Evolutionary conservation across 1,140 invertebrate species (phyloP).

Genomic region (Phenacoccus solenopsis): DNA sequence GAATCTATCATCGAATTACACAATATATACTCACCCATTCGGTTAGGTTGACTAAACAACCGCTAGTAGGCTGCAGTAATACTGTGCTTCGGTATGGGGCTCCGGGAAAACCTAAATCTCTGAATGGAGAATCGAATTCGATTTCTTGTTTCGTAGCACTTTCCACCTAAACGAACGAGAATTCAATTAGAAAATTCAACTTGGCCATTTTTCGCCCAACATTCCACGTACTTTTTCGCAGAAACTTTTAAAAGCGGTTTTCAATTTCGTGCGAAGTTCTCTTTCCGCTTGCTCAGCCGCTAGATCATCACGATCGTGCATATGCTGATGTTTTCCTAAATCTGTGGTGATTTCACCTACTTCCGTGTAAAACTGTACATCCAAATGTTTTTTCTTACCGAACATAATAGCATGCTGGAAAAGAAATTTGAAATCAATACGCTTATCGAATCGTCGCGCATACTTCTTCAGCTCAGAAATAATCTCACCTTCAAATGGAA

Average conservation of each 20-base stretch:
- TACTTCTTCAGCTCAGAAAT: too few species aligned
- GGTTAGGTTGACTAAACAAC: constrained; percentile 90
- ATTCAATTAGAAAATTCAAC: neutral
- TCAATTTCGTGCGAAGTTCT: constrained; percentile 90
- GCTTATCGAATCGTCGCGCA: too few species aligned
- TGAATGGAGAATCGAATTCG: constrained; percentile 97
- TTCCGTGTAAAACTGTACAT: constrained; percentile 99
- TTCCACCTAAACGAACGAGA: constrained; percentile 56
- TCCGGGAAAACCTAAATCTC: constrained; percentile 93
- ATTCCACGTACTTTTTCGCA: constrained; percentile 82
- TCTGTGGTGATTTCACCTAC: constrained; percentile 99
- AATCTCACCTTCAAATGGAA: constrained; percentile 81
- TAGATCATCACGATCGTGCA: constrained; percentile 98
- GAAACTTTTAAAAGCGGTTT: constrained; percentile 95
- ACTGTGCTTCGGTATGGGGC: constrained; percentile 96
- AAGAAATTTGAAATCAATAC: constrained; percentile 19
- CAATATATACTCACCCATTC: constrained; percentile 70
- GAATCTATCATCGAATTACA: neutral
- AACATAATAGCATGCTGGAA: constrained; percentile 91
- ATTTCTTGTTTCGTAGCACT: constrained; percentile 90
- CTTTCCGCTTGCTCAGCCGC: constrained; percentile 96
- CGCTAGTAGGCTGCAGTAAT: constrained; percentile 89
- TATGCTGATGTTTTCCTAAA: constrained; percentile 97
- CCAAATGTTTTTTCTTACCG: constrained; percentile 97
- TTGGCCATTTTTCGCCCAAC: too few species aligned